Evolutionary conservation across 2,113 vertebrate species (phyloP).

Genomic region (Smithornis capensis): DNA sequence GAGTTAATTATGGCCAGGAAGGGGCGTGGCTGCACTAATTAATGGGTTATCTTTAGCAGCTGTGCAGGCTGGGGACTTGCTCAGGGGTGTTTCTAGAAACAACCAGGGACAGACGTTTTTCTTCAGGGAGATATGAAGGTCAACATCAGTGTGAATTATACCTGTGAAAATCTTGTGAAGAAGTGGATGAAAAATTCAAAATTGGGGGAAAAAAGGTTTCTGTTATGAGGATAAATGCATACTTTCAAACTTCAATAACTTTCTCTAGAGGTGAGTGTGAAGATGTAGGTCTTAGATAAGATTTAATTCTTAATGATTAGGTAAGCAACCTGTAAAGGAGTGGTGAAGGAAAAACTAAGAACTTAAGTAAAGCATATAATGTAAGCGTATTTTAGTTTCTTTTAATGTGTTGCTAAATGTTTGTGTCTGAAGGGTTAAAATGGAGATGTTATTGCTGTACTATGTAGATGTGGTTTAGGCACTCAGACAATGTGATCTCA

Average conservation of each 20-base stretch:
- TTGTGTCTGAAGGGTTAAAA: not conserved
- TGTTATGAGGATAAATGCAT: not conserved
- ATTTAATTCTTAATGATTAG: not conserved
- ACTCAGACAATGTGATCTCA: not conserved
- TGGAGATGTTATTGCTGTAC: not conserved
- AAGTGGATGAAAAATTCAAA: not conserved
- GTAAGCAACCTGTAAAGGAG: not conserved
- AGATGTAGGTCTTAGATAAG: not conserved
- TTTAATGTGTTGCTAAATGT: not conserved
- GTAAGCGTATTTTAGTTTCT: not conserved
- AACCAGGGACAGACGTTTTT: not conserved
- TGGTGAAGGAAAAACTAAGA: not conserved
- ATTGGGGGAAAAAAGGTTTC: not conserved
- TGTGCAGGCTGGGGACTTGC: not conserved
- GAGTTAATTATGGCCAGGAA: not conserved
- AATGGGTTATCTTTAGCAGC: not conserved
- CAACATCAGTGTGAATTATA: accelerated
- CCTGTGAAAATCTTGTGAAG: not conserved
- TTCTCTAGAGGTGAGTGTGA: not conserved
- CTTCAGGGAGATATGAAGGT: not conserved
- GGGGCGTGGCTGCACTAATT: not conserved
- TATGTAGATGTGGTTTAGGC: not conserved
- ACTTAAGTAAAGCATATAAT: not conserved
- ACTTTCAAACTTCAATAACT: not conserved
- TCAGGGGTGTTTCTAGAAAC: not conserved